These are phyloP conservation scores for Hepsetus odoe DNA, from an alignment of 2,113 vertebrate species.

Conservation along the genomic window DNA sequence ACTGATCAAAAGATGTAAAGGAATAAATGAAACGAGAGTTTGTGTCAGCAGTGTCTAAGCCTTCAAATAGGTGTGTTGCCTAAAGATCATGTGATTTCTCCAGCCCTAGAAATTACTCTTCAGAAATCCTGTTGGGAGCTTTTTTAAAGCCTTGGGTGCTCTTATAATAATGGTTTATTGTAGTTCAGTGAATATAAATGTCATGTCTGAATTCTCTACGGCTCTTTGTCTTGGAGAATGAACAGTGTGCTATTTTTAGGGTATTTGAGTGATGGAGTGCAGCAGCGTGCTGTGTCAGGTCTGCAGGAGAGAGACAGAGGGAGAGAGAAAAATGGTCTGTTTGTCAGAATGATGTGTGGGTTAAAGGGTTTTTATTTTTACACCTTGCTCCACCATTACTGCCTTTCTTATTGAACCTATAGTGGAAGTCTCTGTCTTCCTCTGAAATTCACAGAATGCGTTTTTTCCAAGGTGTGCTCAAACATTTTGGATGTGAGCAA, in stretches of 20 bases:
- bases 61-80: neutral
- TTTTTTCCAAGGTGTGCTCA: slow-evolving; percentile 20
- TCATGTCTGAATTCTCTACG: neutral
- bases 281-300: slow-evolving; percentile 72
- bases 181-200: neutral
- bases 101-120: neutral
- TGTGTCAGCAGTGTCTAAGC: neutral
- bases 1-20: neutral
- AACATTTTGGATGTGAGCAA: slow-evolving; percentile 3
- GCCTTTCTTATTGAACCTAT: neutral
- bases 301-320: slow-evolving; percentile 15
- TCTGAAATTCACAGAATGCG: neutral
- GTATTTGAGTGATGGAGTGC: slow-evolving; percentile 57
- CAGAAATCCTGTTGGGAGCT: neutral
- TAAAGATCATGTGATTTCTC: slow-evolving; percentile 8
- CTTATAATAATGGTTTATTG: neutral
- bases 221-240: slow-evolving; percentile 47
- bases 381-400: neutral
- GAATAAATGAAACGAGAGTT: neutral
- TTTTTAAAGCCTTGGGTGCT: neutral
- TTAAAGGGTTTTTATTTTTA: neutral
- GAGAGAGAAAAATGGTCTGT: neutral
- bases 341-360: neutral
- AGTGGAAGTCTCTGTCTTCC: neutral
- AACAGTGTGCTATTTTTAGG: slow-evolving; percentile 72